A percentile compares a stretch with the other conserved stretches of the same genome.
These are phyloP conservation scores for Scolopax rusticola DNA, from an alignment of 2,797 vertebrate species.

Conservation along the genomic window DNA sequence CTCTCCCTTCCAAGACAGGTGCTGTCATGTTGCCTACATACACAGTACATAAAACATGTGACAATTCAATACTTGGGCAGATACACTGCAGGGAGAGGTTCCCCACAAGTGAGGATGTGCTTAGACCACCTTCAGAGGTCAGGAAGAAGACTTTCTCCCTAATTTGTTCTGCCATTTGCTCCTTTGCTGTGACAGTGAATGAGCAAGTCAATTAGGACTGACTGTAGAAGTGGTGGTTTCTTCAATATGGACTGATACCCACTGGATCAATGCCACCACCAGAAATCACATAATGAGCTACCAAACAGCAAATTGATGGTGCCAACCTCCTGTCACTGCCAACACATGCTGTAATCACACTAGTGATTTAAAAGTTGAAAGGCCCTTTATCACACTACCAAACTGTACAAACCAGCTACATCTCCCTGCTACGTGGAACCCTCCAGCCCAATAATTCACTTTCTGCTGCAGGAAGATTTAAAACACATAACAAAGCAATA, in stretches of 20 bases:
- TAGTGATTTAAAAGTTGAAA: not conserved
- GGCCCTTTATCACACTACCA: not conserved
- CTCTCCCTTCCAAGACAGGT: not conserved
- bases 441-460: not conserved
- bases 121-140: not conserved
- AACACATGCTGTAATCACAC: not conserved
- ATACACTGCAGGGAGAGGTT: not conserved
- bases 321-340: not conserved
- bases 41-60: not conserved
- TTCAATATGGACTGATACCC: not conserved
- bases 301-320: not conserved
- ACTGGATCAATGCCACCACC: not conserved
- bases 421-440: accelerated
- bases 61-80: not conserved
- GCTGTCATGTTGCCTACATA: not conserved
- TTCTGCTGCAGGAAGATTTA: not conserved
- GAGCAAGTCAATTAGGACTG: not conserved
- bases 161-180: not conserved
- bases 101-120: not conserved
- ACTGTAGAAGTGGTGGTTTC: not conserved
- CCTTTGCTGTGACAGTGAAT: not conserved
- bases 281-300: not conserved
- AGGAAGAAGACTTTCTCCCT: not conserved
- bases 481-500: not conserved
- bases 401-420: not conserved